Evolutionary conservation across 2,113 vertebrate genomes (phyloP).

Genomic region (Saguinus imperator): DNA sequence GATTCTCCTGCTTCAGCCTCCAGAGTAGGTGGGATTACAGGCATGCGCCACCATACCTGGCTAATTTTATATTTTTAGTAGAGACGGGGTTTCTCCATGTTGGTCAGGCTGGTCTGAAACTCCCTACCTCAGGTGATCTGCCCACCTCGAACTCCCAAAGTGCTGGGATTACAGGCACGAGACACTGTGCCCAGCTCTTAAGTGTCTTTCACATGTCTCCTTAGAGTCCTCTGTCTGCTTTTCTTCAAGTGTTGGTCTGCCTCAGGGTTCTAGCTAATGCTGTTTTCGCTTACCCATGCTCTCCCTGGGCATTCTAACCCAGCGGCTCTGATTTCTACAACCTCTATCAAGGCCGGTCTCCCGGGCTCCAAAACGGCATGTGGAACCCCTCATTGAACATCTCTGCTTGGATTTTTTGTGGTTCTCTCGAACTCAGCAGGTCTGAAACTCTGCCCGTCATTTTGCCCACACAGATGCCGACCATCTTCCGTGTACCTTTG

Average conservation of each 20-base stretch:
- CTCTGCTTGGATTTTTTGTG: background rate
- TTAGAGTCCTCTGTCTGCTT: background rate
- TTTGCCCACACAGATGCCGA: background rate
- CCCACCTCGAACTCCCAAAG: too few species aligned
- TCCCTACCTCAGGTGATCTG: too few species aligned
- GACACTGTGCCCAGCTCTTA: background rate
- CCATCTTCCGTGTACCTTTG: background rate
- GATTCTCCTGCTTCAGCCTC: too few species aligned
- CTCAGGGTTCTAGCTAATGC: background rate
- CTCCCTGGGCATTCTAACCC: background rate
- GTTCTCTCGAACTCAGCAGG: background rate
- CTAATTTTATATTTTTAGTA: too few species aligned
- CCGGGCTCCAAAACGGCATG: background rate
- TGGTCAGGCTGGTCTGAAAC: too few species aligned
- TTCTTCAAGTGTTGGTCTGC: background rate
- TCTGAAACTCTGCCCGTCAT: too few species aligned
- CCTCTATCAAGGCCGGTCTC: background rate
- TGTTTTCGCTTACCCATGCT: background rate
- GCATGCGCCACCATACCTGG: too few species aligned
- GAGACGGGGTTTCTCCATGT: too few species aligned
- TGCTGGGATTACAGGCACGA: too few species aligned
- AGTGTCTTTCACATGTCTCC: background rate
- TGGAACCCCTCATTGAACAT: fast-evolving
- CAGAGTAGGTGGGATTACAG: too few species aligned
- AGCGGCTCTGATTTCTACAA: background rate